Conservation (phyloP, 2,113 vertebrate species). For the Dicerorhinus sumatrensis region DNA sequence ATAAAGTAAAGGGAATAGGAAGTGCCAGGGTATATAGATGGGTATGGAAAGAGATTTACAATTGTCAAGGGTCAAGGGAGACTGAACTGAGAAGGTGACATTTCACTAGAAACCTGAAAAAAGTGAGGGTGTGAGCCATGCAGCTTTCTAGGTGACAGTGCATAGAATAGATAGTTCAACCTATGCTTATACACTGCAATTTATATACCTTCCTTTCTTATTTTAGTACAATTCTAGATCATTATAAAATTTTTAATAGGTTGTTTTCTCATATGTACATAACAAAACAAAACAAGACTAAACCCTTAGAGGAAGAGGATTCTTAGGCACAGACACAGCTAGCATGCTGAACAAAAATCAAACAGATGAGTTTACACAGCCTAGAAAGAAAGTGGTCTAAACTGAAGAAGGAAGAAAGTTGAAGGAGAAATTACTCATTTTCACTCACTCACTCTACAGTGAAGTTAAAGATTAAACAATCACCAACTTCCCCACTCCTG, state of each 20-base stretch:
- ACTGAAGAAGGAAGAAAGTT: neutral
- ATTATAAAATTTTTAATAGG: neutral
- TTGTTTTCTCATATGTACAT: neutral
- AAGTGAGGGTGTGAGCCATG: neutral
- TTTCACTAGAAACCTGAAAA: conserved; percentile 22
- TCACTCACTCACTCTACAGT: neutral
- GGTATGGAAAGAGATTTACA: neutral
- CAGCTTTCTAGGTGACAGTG: neutral
- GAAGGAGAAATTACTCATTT: conserved; percentile 20
- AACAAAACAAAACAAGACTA: neutral
- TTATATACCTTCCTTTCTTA: conserved; percentile 9
- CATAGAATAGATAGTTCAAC: neutral
- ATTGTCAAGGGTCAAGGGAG: neutral
- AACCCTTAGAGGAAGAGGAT: neutral
- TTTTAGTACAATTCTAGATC: neutral
- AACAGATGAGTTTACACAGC: neutral
- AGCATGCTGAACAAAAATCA: neutral
- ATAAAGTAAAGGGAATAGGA: neutral
- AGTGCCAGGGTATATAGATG: neutral
- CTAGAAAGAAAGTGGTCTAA: conserved; percentile 4
- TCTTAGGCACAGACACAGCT: neutral
- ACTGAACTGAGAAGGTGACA: neutral
- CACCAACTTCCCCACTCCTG: neutral
- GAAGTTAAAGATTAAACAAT: neutral
- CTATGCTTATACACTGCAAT: neutral